Conservation (phyloP, 2,797 vertebrate genomes). For the Esox masquinongy region DNA sequence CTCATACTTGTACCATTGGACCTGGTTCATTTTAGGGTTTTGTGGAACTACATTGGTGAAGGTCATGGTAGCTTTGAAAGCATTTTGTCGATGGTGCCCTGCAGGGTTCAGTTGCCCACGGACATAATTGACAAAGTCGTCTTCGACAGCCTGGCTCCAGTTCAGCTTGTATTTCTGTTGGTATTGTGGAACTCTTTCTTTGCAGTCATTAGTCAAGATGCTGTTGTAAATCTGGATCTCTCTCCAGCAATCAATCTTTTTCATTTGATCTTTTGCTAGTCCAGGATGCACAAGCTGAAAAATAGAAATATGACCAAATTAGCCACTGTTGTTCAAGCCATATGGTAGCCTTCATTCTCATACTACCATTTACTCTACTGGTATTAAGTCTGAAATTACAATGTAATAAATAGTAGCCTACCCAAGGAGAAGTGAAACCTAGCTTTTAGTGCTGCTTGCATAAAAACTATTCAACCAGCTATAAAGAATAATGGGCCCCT, state of each 20-base stretch:
- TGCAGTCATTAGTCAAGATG: background rate
- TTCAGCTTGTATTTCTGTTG: background rate
- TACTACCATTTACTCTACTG: background rate
- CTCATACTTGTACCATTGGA: background rate
- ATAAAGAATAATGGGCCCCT: background rate
- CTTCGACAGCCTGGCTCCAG: background rate
- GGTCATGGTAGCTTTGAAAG: background rate
- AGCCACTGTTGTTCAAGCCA: background rate
- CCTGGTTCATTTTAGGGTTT: rapidly evolving
- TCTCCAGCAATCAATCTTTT: rapidly evolving
- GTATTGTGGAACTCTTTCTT: background rate
- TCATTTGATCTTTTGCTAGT: background rate
- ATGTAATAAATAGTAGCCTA: background rate
- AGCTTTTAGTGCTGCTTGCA: background rate
- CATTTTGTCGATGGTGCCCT: background rate
- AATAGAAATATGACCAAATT: background rate
- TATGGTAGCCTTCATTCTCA: background rate
- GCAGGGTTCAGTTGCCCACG: background rate
- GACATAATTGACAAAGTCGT: background rate
- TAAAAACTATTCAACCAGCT: background rate
- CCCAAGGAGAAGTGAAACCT: background rate
- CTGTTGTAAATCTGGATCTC: background rate
- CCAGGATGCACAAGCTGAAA: conserved; percentile 6
- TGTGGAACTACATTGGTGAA: background rate
- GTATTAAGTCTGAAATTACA: background rate